These are phyloP conservation scores for Tillus elongatus DNA, from an alignment of 2,888 invertebrate genomes.

Conservation along the genomic window DNA sequence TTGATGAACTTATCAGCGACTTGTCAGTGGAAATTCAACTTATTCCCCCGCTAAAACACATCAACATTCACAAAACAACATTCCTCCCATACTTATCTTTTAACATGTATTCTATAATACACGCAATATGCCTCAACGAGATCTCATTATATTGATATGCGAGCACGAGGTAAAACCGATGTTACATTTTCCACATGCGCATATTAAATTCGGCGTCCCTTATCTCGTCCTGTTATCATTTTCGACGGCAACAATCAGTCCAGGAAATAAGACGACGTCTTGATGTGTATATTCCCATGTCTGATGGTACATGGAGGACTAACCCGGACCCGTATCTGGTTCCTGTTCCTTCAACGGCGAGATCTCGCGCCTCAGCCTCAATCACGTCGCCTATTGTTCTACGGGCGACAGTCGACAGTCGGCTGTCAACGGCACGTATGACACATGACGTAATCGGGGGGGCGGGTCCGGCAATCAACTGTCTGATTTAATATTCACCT, in stretches of 20 bases:
- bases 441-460: slow-evolving; percentile 41
- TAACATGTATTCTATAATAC: too few species aligned
- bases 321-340: slow-evolving; percentile 34
- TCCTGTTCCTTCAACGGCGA: slow-evolving; percentile 25
- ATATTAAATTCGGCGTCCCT: slow-evolving; percentile 21
- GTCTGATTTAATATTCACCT: slow-evolving; percentile 43
- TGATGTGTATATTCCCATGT: slow-evolving; percentile 6
- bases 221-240: slow-evolving; percentile 16
- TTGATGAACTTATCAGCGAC: too few species aligned
- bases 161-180: too few species aligned
- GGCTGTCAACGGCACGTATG: slow-evolving; percentile 38
- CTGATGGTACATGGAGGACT: slow-evolving; percentile 9
- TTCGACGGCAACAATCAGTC: slow-evolving; percentile 22
- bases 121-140: too few species aligned
- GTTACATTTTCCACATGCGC: slow-evolving; percentile 17
- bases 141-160: too few species aligned
- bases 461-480: slow-evolving; percentile 41
- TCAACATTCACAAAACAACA: too few species aligned
- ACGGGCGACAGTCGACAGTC: too few species aligned
- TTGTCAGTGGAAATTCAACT: too few species aligned
- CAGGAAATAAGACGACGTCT: slow-evolving; percentile 30
- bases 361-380: too few species aligned
- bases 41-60: too few species aligned
- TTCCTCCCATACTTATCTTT: too few species aligned
- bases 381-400: slow-evolving; percentile 40